Evolutionary conservation across 2,888 invertebrate genomes (phyloP).

Genomic region (Autographa gamma): DNA sequence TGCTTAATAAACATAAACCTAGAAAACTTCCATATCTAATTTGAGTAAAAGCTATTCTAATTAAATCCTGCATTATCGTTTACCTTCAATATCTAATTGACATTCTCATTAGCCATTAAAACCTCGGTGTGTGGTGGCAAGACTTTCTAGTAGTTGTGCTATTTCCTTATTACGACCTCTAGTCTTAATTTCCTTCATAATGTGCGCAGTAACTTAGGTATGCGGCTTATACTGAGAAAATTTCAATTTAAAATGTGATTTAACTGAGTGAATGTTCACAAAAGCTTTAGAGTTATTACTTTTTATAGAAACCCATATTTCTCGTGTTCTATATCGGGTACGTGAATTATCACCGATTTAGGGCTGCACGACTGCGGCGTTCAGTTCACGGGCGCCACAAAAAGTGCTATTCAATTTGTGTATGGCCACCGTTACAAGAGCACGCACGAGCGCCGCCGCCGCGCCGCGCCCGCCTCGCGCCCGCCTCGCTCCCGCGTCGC

Average conservation of each 20-base stretch:
- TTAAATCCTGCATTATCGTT: constrained; percentile 16
- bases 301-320: constrained; percentile 40
- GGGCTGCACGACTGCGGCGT: constrained; percentile 73
- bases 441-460: constrained; percentile 78
- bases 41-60: constrained; percentile 17
- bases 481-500: constrained; percentile 61
- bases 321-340: constrained; percentile 65
- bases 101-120: constrained; percentile 44
- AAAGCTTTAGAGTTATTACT: constrained; percentile 15
- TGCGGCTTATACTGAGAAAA: constrained; percentile 10
- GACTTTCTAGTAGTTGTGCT: constrained; percentile 27
- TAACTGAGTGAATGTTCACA: constrained; percentile 6
- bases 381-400: constrained; percentile 73
- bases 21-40: background rate
- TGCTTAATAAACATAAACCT: background rate
- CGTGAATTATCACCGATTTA: constrained; percentile 79
- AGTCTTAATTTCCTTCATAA: constrained; percentile 27
- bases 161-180: constrained; percentile 38
- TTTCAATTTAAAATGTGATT: constrained; percentile 6
- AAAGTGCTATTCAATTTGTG: constrained; percentile 83
- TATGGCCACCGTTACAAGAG: constrained; percentile 80
- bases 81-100: constrained; percentile 34
- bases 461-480: constrained; percentile 56
- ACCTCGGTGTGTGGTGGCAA: constrained; percentile 27
- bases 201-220: constrained; percentile 11